A percentile compares a stretch with the other conserved stretches of the same genome.
phyloP scores from a whole-genome alignment of 92 coral and sea anemone species.

The Phenganax stokvisi region DNA sequence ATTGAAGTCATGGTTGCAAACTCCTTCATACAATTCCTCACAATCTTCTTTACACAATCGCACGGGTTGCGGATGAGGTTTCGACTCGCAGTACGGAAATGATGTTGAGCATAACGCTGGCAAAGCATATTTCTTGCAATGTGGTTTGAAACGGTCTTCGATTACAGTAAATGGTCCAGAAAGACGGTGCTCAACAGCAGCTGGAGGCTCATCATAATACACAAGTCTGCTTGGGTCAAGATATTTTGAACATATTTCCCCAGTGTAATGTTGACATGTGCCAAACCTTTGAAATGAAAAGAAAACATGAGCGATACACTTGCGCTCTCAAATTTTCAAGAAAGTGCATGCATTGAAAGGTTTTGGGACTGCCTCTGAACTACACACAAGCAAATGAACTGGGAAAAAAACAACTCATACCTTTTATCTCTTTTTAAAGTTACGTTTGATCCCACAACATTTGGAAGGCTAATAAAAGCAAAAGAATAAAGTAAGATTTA shows the following conservation, averaged over 20 bases:
- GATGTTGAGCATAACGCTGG: constrained; percentile 69
- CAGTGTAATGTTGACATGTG: constrained; percentile 87
- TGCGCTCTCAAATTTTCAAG: background rate
- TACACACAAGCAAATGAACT: too few relatives aligned
- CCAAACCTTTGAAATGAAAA: constrained; percentile 54
- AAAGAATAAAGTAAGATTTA: background rate
- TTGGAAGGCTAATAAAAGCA: constrained; percentile 31
- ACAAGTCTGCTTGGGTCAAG: constrained; percentile 68
- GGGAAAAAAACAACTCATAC: constrained; percentile 34
- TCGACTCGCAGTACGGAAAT: constrained; percentile 73
- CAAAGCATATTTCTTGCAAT: constrained; percentile 71
- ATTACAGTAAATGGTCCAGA: constrained; percentile 59
- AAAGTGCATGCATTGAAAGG: background rate
- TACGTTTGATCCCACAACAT: constrained; percentile 52
- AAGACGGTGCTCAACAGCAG: constrained; percentile 62
- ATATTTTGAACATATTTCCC: constrained; percentile 60
- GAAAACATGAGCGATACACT: background rate
- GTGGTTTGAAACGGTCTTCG: constrained; percentile 54
- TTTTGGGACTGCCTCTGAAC: too few relatives aligned
- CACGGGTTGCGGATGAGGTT: constrained; percentile 56
- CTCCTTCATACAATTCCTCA: constrained; percentile 56
- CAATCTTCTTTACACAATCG: constrained; percentile 80
- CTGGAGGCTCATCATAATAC: constrained; percentile 65
- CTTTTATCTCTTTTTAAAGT: constrained; percentile 78
- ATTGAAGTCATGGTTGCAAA: constrained; percentile 64